Evolutionary conservation across 2,888 invertebrate genomes (phyloP).

Genomic region (Coleophora deauratella): DNA sequence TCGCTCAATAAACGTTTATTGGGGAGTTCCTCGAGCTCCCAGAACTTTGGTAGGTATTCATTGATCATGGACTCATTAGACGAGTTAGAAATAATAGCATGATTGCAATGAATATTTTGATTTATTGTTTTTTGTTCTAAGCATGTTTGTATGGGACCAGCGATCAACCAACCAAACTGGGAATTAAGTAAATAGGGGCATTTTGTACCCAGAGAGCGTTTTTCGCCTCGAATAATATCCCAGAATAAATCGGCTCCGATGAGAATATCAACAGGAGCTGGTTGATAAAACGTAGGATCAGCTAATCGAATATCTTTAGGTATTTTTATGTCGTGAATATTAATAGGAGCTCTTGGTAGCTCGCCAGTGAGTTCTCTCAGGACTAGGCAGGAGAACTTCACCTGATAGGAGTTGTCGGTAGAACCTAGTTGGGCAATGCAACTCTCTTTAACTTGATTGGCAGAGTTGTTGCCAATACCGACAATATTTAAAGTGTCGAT

Average conservation of each 20-base stretch:
- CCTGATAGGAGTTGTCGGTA: slow-evolving; percentile 8
- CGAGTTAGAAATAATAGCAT: neutral
- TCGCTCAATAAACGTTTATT: slow-evolving; percentile 6
- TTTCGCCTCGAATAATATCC: slow-evolving; percentile 18
- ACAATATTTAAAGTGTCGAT: slow-evolving; percentile 12
- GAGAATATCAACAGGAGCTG: slow-evolving; percentile 11
- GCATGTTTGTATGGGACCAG: slow-evolving; percentile 15
- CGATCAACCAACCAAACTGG: slow-evolving; percentile 21
- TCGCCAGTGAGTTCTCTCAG: slow-evolving; percentile 13
- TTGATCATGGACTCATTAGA: slow-evolving; percentile 6
- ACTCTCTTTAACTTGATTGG: slow-evolving; percentile 10
- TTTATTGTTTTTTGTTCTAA: no score
- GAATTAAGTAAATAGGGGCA: slow-evolving; percentile 15
- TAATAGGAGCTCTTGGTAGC: slow-evolving; percentile 8
- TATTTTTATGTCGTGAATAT: slow-evolving; percentile 7
- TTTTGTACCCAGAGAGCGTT: slow-evolving; percentile 14
- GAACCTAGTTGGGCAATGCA: slow-evolving; percentile 11
- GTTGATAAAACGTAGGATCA: slow-evolving; percentile 13
- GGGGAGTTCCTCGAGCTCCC: slow-evolving; percentile 21
- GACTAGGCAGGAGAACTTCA: slow-evolving; percentile 13
- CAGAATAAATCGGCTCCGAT: slow-evolving; percentile 18
- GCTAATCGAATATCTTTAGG: slow-evolving; percentile 11
- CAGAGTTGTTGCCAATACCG: slow-evolving; percentile 14
- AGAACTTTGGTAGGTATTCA: no score
- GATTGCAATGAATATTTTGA: slow-evolving; percentile 9